Conservation (phyloP, 2,797 vertebrate genomes). For the Clamator glandarius region DNA sequence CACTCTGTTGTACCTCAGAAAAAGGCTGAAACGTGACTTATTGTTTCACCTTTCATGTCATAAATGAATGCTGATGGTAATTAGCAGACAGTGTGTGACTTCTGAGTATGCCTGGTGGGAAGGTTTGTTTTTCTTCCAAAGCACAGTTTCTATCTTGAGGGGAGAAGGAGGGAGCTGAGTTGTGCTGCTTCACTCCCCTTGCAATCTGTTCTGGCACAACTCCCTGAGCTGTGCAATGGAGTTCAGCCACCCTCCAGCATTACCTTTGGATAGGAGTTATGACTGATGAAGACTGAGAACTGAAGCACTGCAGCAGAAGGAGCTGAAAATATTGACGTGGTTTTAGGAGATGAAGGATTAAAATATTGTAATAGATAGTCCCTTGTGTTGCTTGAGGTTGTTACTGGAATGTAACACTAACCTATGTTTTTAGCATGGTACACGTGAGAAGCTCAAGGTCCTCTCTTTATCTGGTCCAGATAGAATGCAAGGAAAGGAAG, state of each 20-base stretch:
- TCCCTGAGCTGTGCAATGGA: not conserved
- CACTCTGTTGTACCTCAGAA: not conserved
- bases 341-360: not conserved
- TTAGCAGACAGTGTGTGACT: slow-evolving; percentile 3
- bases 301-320: not conserved
- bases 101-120: slow-evolving; percentile 65
- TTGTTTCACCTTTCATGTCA: slow-evolving; percentile 33
- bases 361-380: not conserved
- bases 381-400: not conserved
- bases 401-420: not conserved
- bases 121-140: slow-evolving; percentile 22
- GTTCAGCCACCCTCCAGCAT: not conserved
- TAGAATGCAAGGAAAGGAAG: not conserved
- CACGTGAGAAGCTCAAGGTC: not conserved
- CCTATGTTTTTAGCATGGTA: not conserved
- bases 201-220: slow-evolving; percentile 37
- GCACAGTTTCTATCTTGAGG: slow-evolving; percentile 48
- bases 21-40: not conserved
- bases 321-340: not conserved
- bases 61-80: slow-evolving; percentile 52
- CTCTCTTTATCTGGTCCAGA: not conserved
- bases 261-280: not conserved
- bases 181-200: slow-evolving; percentile 41
- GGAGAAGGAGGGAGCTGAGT: slow-evolving; percentile 21
- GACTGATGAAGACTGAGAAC: not conserved